Conservation (phyloP, 2,888 invertebrate genomes). For the Ethmia dodecea region DNA sequence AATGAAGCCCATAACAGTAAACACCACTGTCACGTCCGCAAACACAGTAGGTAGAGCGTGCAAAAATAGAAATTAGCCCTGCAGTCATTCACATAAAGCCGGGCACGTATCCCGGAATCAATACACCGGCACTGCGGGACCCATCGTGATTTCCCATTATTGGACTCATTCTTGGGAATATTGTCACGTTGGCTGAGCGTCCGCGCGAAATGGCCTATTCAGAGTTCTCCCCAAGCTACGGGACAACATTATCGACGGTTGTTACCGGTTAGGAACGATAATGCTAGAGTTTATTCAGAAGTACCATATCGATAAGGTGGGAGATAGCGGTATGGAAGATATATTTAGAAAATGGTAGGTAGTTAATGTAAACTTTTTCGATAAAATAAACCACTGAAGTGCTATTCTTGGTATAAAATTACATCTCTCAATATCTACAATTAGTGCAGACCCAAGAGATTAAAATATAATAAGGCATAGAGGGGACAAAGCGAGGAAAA, state of each 20-base stretch:
- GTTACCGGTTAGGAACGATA: conserved; percentile 31
- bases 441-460: too few relatives aligned
- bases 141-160: conserved; percentile 26
- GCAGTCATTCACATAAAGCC: conserved; percentile 30
- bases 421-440: too few relatives aligned
- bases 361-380: too few relatives aligned
- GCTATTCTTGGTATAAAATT: too few relatives aligned
- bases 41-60: conserved; percentile 25
- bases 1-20: conserved; percentile 24
- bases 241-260: conserved; percentile 39
- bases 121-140: conserved; percentile 25
- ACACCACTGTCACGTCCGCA: conserved; percentile 33
- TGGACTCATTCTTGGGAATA: conserved; percentile 38
- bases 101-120: conserved; percentile 36
- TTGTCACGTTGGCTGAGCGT: conserved; percentile 33
- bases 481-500: too few relatives aligned
- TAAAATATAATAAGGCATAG: too few relatives aligned
- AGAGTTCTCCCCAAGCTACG: conserved; percentile 23
- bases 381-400: too few relatives aligned
- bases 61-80: conserved; percentile 39
- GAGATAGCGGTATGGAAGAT: too few relatives aligned
- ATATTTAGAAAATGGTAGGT: too few relatives aligned
- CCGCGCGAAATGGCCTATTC: conserved; percentile 33
- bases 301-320: background rate
- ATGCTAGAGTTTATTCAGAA: conserved; percentile 20